A percentile compares a stretch with the other conserved stretches of the same genome.
Evolutionary conservation across 2,888 invertebrate species (phyloP).

Genomic region (Tiphia femorata): DNA sequence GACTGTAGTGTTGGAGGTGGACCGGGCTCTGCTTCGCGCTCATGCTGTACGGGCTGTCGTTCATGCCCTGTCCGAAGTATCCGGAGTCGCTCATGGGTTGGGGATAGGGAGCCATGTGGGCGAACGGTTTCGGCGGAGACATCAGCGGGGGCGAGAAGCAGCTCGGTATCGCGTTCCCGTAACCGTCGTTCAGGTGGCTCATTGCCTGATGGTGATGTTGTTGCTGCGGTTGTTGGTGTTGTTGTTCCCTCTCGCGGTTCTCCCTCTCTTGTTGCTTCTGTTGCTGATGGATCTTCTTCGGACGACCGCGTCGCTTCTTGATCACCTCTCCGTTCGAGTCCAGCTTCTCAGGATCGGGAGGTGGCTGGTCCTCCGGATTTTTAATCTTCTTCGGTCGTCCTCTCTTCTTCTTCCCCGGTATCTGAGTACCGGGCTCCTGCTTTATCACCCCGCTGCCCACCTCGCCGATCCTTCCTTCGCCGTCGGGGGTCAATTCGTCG

Average conservation of each 20-base stretch:
- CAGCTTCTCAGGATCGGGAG: constrained; percentile 66
- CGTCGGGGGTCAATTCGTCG: constrained; percentile 56
- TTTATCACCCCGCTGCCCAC: constrained; percentile 55
- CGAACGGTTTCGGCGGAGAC: constrained; percentile 64
- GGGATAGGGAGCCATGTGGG: constrained; percentile 65
- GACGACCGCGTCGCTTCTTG: constrained; percentile 89
- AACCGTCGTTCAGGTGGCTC: constrained; percentile 58
- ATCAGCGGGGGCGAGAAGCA: constrained; percentile 65
- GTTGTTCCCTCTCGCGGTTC: constrained; percentile 56
- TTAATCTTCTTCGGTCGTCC: constrained; percentile 90
- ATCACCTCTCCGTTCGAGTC: constrained; percentile 75
- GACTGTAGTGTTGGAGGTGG: constrained; percentile 67
- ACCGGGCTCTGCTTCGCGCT: constrained; percentile 67
- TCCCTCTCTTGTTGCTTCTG: constrained; percentile 62
- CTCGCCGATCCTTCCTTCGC: constrained; percentile 60
- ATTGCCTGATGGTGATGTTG: constrained; percentile 55
- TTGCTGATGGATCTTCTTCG: constrained; percentile 82
- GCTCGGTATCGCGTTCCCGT: constrained; percentile 53
- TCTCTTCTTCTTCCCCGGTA: constrained; percentile 88
- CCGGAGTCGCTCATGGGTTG: constrained; percentile 59
- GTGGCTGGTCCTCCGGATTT: constrained; percentile 76
- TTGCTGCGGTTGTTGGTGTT: constrained; percentile 55
- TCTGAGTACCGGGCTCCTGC: constrained; percentile 58
- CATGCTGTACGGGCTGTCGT: constrained; percentile 63
- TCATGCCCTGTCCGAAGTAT: constrained; percentile 60